Base-by-base conservation (phyloP, 2,888 invertebrate genomes). In the Sesamia inferens region DNA sequence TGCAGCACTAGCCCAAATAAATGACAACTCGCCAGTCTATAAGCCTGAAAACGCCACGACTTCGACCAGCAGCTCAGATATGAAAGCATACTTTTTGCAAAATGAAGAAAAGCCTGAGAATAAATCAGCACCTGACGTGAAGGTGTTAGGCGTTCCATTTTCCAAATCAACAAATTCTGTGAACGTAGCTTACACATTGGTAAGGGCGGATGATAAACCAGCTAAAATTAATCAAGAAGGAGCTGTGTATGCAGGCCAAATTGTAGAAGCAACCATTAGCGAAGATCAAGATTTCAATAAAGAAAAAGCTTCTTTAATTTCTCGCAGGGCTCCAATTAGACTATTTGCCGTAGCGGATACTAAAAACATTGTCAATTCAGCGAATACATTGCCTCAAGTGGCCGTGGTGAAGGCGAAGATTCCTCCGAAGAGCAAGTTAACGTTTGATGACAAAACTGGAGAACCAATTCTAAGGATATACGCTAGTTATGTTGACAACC, bases 1-100 rank as follows among this genome's bases (percentile, higher is more conserved):
- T 16, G 97, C 97, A 65, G 96, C 97, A 51, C 88, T 97, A 72
- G 97, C 97, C 0, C 96, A 97, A 74, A 93, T 97, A 2, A 97
- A 97, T 79, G 96, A 96, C 0, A 64, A 51, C 68, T 96, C 97
- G 22, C 96, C 97, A 64, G 96, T 96, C 87, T 91, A 88, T 64
- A 84, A 90, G 42, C 85, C 86, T 67, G 87, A 89, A 71, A 88
- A 87, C 68, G 81, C 82, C 4, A 88, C 86, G 24, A 86, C 90
- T 0, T 88, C 91, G 14, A 90, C 82, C 11, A 62, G 88, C 85
- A 90, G 86, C 78, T 93, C 89, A 87, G 90, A 93, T 77, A 78
- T 92, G 62, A 82, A 91, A 78, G 80, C 88, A 16, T 92, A 91
- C 75, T 92, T 93, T 68, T 83, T 89, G 65, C 90, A 95, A 76